Evolutionary conservation across 2,888 invertebrate genomes (phyloP), one percentile per base, ranked within the genome.

Genomic region (Tetanocera ferruginea): DNA sequence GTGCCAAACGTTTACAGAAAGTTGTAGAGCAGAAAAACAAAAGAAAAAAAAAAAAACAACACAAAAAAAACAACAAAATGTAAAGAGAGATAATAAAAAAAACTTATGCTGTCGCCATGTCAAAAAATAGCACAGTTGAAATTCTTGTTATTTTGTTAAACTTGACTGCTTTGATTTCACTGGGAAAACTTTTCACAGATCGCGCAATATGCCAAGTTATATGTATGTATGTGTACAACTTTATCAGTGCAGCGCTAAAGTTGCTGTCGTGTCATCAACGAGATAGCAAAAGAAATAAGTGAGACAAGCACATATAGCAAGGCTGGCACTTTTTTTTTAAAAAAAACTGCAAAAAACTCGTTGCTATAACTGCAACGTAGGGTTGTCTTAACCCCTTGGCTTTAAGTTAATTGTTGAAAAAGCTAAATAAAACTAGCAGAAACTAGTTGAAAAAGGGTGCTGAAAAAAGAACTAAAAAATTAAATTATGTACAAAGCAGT

Each of bases 161-260:
- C 17, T 73, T 73, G 60, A 9, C 55, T 25, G 19, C 37, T 31
- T 28, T 51, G 57, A 31, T 25, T 75, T 25, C 23, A 51, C 43
- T 11, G n/a, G n/a, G 43, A 34, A 78, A 74, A 60, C 49, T 78
- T 78, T 74, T 74, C 73, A 57, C 70, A 78, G 74, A 74, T 78
- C 77, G 69, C 70, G 62, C 74, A 74, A 57, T 72, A 77, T 57
- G 77, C 57, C 72, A 77, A 78, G 60, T 23, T 70, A 78, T 43
- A 43, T 43, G 43, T 37, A 37, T 37, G 37, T 37, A 6, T 37
- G 37, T 43, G 69, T 67, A 74, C 74, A 78, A 78, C 34, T 70
- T 78, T 69, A 78, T 74, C 70, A 55, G 34, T 34, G 69, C 57
- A 52, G 34, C 55, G 57, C 34, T n/a, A 49, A 43, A 43, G 43